A percentile compares a stretch with the other conserved stretches of the same genome.
Conservation (phyloP, 1,140 invertebrate species). For the Lithobius niger region DNA sequence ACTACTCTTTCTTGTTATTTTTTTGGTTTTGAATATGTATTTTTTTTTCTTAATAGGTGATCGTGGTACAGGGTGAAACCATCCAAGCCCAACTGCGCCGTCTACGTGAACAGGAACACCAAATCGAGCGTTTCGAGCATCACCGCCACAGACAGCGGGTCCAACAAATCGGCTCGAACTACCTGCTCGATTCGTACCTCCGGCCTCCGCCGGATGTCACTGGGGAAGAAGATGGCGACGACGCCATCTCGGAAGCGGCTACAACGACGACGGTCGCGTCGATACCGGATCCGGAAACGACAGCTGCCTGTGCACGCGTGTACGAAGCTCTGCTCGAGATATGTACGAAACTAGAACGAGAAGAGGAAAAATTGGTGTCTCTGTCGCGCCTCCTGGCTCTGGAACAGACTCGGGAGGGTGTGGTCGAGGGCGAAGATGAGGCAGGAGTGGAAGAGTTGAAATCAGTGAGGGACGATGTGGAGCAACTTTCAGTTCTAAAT, state of each 20-base stretch:
- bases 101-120: slow-evolving; percentile 55
- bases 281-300: neutral
- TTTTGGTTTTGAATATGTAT: too few species aligned
- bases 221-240: neutral
- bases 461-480: slow-evolving; percentile 40
- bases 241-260: neutral
- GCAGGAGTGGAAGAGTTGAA: slow-evolving; percentile 29
- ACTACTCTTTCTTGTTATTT: too few species aligned
- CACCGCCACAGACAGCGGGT: slow-evolving; percentile 52
- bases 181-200: slow-evolving; percentile 63
- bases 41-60: slow-evolving; percentile 28
- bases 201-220: slow-evolving; percentile 26
- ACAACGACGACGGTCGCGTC: neutral
- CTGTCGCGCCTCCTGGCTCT: neutral
- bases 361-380: neutral
- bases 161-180: slow-evolving; percentile 61
- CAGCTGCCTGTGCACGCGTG: neutral
- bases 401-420: too few species aligned
- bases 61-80: slow-evolving; percentile 65
- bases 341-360: neutral
- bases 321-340: neutral
- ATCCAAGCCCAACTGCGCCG: slow-evolving; percentile 51
- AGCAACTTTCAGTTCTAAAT: slow-evolving; percentile 30
- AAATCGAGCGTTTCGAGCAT: slow-evolving; percentile 60
- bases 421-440: slow-evolving; percentile 19